Base-by-base conservation (phyloP, 2,888 invertebrate genomes). In the Boloria euphrosyne region DNA sequence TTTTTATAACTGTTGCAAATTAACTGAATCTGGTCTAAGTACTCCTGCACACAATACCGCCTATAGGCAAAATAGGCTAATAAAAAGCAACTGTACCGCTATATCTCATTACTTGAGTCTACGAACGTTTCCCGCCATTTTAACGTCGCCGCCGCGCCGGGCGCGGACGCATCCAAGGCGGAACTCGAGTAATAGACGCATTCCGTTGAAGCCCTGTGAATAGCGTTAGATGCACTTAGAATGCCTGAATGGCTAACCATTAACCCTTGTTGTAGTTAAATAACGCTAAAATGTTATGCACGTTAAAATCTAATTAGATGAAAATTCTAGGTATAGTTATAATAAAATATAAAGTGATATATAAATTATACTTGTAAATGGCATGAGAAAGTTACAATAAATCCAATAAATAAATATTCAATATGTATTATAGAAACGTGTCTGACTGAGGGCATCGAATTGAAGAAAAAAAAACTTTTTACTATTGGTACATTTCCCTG, bases 101-200 rank as follows among this genome's bases (percentile, higher is more conserved):
- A 75, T 69, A 71, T 73, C 74, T 69, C 72, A 62, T 77, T 68
- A 74, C 77, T 80, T 79, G 71, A 18, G 60, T 74, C 76, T 65
- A 65, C 70, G 73, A 58, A 67, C 71, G 74, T 78, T 83, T 82
- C 83, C 83, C 81, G 82, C 83, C 83, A 84, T 85, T 83, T 80
- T 82, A 78, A 72, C 75, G 76, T 74, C 77, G 76, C 71, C 72
- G n/a, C n/a, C n/a, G n/a, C n/a, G n/a, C n/a, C n/a, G n/a, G 74
- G 75, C 82, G 79, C 83, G 51, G 66, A 62, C 70, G 74, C 74
- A 84, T 81, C 81, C 76, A 75, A 87, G 84, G 87, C 89, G 87
- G 89, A 89, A 89, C 87, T 84, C 81, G 71, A 79, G 85, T 83
- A 85, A 86, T 84, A 84, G 80, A 82, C 85, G 80, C 89, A 87